phyloP scores from a whole-genome alignment of 1,140 invertebrate species.

The Drosophila asahinai region DNA sequence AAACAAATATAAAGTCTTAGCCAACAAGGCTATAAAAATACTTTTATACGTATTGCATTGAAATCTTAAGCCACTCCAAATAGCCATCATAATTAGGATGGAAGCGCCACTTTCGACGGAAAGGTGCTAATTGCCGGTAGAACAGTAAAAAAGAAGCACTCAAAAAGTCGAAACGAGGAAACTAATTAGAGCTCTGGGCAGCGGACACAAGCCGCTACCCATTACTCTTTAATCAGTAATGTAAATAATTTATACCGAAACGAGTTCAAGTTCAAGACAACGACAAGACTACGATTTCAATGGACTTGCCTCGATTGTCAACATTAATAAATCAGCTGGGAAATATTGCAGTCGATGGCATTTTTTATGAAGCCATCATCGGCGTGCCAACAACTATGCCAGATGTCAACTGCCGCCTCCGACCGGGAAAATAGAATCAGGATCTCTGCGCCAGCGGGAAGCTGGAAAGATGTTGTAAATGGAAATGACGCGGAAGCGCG shows the following conservation, averaged over 20 bases:
- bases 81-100: conserved; percentile 26
- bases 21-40: not conserved
- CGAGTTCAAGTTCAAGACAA: conserved; percentile 1
- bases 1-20: not conserved
- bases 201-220: conserved; percentile 5
- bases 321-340: conserved; percentile 60
- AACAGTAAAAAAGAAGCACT: conserved; percentile 16
- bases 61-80: conserved; percentile 1
- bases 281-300: conserved; percentile 14
- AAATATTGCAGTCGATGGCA: conserved; percentile 49
- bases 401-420: conserved; percentile 41
- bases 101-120: conserved; percentile 18
- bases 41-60: not conserved
- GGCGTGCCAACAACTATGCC: conserved; percentile 24
- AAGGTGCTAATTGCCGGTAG: conserved; percentile 30
- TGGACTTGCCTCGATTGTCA: conserved; percentile 24
- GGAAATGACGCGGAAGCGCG: conserved; percentile 57
- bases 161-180: conserved; percentile 10
- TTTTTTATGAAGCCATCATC: conserved; percentile 57
- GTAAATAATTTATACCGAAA: conserved; percentile 15
- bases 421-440: conserved; percentile 35
- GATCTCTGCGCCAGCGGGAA: not conserved
- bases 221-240: conserved; percentile 19
- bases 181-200: conserved; percentile 24
- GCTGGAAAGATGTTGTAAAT: conserved; percentile 34